phyloP scores from a whole-genome alignment of 1,140 invertebrate species.

The Teleopsis dalmanni region DNA sequence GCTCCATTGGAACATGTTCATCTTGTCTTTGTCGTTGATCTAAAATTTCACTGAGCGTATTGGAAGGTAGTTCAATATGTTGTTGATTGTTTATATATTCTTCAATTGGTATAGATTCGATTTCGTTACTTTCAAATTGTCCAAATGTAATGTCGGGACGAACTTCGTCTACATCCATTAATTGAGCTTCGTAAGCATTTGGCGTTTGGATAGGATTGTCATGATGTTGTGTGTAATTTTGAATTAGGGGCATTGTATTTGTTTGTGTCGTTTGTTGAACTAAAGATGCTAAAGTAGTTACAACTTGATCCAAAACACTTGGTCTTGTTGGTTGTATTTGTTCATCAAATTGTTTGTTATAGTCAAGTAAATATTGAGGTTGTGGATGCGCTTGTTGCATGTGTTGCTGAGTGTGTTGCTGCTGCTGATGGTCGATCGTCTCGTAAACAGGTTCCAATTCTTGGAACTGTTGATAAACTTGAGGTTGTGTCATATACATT shows the following conservation, averaged over 20 bases:
- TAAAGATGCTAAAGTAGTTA: constrained; percentile 34
- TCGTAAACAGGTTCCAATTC: constrained; percentile 6
- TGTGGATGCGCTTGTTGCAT: not conserved
- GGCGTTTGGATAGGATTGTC: constrained; percentile 27
- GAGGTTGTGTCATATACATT: constrained; percentile 24
- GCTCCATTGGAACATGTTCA: not conserved
- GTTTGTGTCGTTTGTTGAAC: constrained; percentile 23
- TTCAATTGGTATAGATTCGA: constrained; percentile 31
- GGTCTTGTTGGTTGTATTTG: constrained; percentile 20
- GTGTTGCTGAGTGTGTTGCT: not conserved
- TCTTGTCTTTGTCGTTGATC: not conserved
- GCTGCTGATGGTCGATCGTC: not conserved
- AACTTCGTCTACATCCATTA: constrained; percentile 32
- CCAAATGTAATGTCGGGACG: constrained; percentile 39
- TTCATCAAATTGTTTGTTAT: constrained; percentile 1
- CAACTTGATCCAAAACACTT: constrained; percentile 32
- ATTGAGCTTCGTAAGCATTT: constrained; percentile 28
- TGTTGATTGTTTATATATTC: constrained; percentile 5
- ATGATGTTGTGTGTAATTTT: constrained; percentile 9
- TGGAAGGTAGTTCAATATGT: not conserved
- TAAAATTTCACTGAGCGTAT: not conserved
- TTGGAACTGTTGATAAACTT: constrained; percentile 20
- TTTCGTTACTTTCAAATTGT: constrained; percentile 39
- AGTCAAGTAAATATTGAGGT: not conserved
- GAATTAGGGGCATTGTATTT: not conserved